phyloP scores from a whole-genome alignment of 2,888 invertebrate genomes.

The Galerucella pusilla region DNA sequence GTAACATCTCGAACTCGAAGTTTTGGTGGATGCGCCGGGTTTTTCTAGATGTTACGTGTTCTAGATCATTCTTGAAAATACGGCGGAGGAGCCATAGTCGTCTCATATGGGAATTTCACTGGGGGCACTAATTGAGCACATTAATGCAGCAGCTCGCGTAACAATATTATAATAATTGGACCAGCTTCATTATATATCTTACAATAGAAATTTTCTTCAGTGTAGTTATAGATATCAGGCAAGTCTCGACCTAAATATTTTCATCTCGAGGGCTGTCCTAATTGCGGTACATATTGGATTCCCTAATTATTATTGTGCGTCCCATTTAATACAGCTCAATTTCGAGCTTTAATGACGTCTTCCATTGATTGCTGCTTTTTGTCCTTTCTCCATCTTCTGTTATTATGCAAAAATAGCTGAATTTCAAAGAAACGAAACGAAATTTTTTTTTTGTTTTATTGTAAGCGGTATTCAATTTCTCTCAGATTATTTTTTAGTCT shows the following conservation, averaged over 20 bases:
- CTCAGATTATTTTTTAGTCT: neutral
- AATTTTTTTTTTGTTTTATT: neutral
- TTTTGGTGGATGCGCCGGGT: no score
- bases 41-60: no score
- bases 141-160: no score
- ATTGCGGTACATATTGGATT: slow-evolving; percentile 54
- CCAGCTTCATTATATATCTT: neutral
- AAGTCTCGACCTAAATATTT: slow-evolving; percentile 47
- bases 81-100: no score
- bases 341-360: slow-evolving; percentile 50
- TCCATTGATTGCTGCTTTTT: slow-evolving; percentile 50
- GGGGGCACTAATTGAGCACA: no score
- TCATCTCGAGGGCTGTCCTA: slow-evolving; percentile 40
- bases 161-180: neutral
- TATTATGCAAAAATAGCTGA: slow-evolving; percentile 50
- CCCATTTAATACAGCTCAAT: slow-evolving; percentile 51
- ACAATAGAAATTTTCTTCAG: slow-evolving; percentile 14
- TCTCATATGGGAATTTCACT: no score
- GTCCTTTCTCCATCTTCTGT: slow-evolving; percentile 46
- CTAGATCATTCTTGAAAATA: no score
- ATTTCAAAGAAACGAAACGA: slow-evolving; percentile 45
- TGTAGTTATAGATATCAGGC: slow-evolving; percentile 13
- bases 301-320: slow-evolving; percentile 51
- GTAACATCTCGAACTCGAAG: no score
- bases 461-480: neutral